Base-by-base conservation (phyloP, 2,797 vertebrate species). In the Echeneis naucrates region DNA sequence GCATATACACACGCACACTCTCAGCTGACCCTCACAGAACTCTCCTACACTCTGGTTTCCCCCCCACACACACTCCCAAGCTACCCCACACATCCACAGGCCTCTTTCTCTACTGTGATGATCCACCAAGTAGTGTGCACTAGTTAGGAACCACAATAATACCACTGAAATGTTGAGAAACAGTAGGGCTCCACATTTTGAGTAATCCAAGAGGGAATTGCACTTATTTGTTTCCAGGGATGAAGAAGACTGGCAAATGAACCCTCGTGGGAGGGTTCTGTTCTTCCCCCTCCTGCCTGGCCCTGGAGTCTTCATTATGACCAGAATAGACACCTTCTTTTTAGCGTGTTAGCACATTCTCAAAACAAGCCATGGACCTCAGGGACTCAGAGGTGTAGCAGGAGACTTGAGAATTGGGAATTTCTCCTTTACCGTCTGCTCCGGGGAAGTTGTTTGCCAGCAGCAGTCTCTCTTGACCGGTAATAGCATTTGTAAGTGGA, bases 221-320 rank as follows among this genome's bases (percentile, higher is more conserved):
- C 71, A 82, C 88, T 87, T 92, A 91, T 93, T 94, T 92, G 86
- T 92, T 93, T 93, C 82, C 90, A 89, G 88, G 78, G 74, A 63
- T 92, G 88, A 94, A 91, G 91, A 90, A 94, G 91, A 92, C 92
- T 93, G 92, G 91, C 90, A 94, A 90, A 77, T 84, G 83, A 93
- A 89, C 90, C 92, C 93, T 89, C 86, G 4, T 13, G 85, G 92
- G 93, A 93, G 69, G 85, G 58, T 55, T 69, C 57, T 88, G 56
- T 82, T 83, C 90, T 83, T 87, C 73, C 81, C 87, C 45, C 32
- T 89, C 83, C 60, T 8, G 48, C 68, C 27, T 40, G 87, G 86
- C 92, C 91, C 91, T 21, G 44, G 92, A 93, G 94, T 94, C 92
- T 94, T 93, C 92, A 93, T 94, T 92, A 93, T 86, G 87, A 92